phyloP scores from a whole-genome alignment of 2,797 vertebrate species.

The Scomberomorus guttatus region DNA sequence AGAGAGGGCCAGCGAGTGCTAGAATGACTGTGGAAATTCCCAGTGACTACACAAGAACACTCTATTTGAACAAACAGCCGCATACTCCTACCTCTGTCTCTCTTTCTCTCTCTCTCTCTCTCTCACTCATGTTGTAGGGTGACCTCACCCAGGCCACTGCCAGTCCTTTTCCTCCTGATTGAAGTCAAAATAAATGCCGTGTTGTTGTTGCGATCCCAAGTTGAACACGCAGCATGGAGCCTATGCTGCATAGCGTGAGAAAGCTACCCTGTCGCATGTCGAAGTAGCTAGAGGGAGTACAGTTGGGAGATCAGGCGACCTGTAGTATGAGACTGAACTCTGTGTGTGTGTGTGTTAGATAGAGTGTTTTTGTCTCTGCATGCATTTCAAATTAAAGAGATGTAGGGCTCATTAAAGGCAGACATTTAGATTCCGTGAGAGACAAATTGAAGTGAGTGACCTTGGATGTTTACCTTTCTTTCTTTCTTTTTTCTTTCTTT shows the following conservation, averaged over 20 bases:
- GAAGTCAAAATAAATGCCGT: conserved; percentile 62
- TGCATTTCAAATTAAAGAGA: conserved; percentile 26
- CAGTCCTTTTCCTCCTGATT: conserved; percentile 52
- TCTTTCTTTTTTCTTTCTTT: conserved; percentile 23
- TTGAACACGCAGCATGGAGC: conserved; percentile 45
- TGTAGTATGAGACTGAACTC: conserved; percentile 20
- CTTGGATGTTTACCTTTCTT: conserved; percentile 23
- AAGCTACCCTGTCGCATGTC: conserved; percentile 38
- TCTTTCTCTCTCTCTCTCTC: conserved; percentile 21
- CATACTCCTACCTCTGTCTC: conserved; percentile 58
- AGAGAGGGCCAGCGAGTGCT: conserved; percentile 60
- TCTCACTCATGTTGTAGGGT: conserved; percentile 53
- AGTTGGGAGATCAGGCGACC: conserved; percentile 45
- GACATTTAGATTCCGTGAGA: conserved; percentile 14
- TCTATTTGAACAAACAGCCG: conserved; percentile 73
- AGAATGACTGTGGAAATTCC: conserved; percentile 83
- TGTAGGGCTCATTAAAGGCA: conserved; percentile 27
- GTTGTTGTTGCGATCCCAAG: conserved; percentile 43
- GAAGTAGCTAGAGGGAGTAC: conserved; percentile 42
- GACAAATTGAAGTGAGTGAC: conserved; percentile 27
- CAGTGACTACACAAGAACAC: conserved; percentile 73
- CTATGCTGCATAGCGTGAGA: conserved; percentile 51
- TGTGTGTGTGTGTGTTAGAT: conserved; percentile 38
- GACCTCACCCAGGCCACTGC: conserved; percentile 73
- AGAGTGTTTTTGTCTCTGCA: conserved; percentile 17